Evolutionary conservation across 2,797 vertebrate genomes (phyloP).

Genomic region (Champsocephalus gunnari): DNA sequence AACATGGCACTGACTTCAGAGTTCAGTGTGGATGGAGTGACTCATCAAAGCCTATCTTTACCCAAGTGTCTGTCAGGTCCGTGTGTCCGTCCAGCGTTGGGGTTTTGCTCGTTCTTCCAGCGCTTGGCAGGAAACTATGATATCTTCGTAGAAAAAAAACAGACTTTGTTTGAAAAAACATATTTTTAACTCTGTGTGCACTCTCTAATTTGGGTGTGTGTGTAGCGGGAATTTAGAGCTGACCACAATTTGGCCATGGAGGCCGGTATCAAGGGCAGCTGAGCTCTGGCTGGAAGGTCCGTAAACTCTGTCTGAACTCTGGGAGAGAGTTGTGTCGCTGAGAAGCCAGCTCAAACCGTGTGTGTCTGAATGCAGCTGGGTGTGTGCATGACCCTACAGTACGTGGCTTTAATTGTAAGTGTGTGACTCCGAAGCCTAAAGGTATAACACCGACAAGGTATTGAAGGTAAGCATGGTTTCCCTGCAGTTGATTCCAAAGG

Average conservation of each 20-base stretch:
- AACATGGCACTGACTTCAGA: conserved; percentile 61
- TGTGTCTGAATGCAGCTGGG: conserved; percentile 32
- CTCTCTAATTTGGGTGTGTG: conserved; percentile 82
- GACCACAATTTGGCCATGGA: conserved; percentile 76
- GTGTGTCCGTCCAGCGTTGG: conserved; percentile 58
- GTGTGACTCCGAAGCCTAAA: conserved; percentile 34
- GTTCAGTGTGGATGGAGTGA: conserved; percentile 50
- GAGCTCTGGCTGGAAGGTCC: conserved; percentile 59
- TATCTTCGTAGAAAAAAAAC: conserved; percentile 69
- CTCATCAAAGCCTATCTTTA: conserved; percentile 73
- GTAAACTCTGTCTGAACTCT: conserved; percentile 77
- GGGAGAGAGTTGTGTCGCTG: conserved; percentile 28
- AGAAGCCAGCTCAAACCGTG: conserved; percentile 14
- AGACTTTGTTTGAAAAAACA: conserved; percentile 45
- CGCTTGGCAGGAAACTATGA: conserved; percentile 69
- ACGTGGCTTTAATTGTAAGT: conserved; percentile 28
- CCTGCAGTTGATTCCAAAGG: conserved; percentile 34
- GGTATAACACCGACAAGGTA: conserved; percentile 21
- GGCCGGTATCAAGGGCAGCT: conserved; percentile 69
- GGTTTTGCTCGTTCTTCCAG: conserved; percentile 69
- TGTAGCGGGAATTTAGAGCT: conserved; percentile 68
- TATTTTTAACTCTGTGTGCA: conserved; percentile 79
- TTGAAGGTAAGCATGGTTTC: conserved; percentile 46
- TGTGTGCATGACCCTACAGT: conserved; percentile 54
- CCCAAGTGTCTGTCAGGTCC: conserved; percentile 50